Evolutionary conservation across 1,140 invertebrate species (phyloP).

Genomic region (Cepaea nemoralis): DNA sequence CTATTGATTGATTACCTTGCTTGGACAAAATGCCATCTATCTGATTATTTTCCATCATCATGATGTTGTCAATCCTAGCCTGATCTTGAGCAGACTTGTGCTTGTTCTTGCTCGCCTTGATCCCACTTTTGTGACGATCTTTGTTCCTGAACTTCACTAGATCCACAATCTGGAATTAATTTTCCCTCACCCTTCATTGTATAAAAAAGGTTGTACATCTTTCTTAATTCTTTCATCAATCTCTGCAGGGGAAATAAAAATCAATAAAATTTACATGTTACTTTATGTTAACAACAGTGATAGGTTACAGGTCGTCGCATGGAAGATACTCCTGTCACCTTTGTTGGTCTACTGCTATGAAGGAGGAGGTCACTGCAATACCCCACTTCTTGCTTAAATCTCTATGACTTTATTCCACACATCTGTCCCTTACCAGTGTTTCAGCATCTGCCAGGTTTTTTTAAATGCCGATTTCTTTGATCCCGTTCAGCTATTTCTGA

Average conservation of each 20-base stretch:
- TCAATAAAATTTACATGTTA: not conserved
- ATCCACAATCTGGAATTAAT: constrained; percentile 88
- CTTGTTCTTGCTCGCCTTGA: constrained; percentile 57
- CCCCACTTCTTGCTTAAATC: too few species aligned
- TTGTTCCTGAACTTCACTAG: constrained; percentile 88
- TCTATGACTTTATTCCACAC: too few species aligned
- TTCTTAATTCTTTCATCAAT: constrained; percentile 76
- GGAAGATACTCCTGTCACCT: too few species aligned
- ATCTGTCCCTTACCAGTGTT: too few species aligned
- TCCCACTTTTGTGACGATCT: constrained; percentile 53
- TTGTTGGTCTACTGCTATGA: too few species aligned
- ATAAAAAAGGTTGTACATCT: constrained; percentile 91
- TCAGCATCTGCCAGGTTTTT: too few species aligned
- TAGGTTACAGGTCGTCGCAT: too few species aligned
- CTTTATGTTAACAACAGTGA: too few species aligned
- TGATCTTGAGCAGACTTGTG: constrained; percentile 57
- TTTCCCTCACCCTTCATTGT: constrained; percentile 92
- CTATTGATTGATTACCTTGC: constrained; percentile 60
- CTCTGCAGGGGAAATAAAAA: constrained; percentile 73
- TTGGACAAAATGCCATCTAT: constrained; percentile 54
- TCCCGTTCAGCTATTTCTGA: too few species aligned
- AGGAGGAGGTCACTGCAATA: too few species aligned
- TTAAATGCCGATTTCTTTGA: too few species aligned
- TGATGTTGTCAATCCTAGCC: constrained; percentile 56
- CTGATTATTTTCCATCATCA: constrained; percentile 53